phyloP scores from a whole-genome alignment of 2,888 invertebrate species.

The Nasonovia ribisnigri region DNA sequence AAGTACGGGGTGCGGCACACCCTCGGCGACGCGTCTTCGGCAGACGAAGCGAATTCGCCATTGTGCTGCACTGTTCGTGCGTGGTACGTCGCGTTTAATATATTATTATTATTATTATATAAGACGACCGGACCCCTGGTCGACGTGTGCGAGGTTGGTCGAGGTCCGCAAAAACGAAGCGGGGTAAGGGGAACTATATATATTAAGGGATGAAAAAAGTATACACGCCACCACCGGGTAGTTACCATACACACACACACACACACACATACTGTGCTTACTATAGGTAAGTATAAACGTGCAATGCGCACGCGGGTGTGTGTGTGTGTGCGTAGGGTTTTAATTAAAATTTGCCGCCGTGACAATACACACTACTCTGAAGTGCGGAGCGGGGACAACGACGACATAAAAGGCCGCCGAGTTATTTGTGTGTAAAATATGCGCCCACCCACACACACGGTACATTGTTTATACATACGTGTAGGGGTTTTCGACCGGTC shows the following conservation, averaged over 20 bases:
- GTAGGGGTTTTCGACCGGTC: constrained; percentile 29
- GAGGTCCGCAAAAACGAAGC: neutral
- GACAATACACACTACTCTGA: constrained; percentile 27
- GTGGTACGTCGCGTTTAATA: neutral
- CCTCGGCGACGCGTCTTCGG: neutral
- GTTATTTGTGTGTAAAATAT: constrained; percentile 45
- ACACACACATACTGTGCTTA: neutral
- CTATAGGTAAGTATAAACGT: neutral
- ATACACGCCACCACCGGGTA: neutral
- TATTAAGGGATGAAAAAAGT: constrained; percentile 30
- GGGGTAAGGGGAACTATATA: neutral
- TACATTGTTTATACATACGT: neutral
- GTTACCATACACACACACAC: neutral
- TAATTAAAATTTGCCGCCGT: constrained; percentile 58
- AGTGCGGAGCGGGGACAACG: neutral
- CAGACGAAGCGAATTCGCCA: neutral
- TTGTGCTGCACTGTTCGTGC: neutral
- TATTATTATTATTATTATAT: constrained; percentile 10
- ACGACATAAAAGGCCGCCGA: constrained; percentile 39
- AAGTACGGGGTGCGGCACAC: neutral
- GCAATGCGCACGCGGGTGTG: neutral
- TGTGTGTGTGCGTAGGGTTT: neutral
- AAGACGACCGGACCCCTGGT: constrained; percentile 9
- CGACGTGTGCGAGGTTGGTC: neutral
- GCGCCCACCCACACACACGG: neutral